Evolutionary conservation across 2,888 invertebrate species (phyloP), one percentile per base, ranked within the genome.

Genomic region (Calameuta filiformis): DNA sequence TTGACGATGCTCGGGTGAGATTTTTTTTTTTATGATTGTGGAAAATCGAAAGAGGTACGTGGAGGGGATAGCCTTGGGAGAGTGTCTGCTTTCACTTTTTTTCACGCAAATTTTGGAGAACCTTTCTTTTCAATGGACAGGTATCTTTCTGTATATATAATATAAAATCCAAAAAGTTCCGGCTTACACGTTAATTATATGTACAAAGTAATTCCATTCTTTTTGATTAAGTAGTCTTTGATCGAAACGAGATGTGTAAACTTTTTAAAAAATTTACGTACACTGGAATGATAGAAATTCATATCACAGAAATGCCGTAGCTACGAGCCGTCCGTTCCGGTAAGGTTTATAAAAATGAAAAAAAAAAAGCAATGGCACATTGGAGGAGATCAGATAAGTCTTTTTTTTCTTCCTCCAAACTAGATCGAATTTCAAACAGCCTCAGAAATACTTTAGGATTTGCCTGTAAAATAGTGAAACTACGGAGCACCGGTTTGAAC

Each of bases 271-370:
- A 80, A 56, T 75, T 74, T 81, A 82, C 80, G 79, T 75, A 81
- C 83, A 84, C 83, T 84, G 83, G 84, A 87, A 85, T 84, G 85
- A 81, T 83, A 79, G 78, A 81, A 81, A 82, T 82, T 82, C 81
- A 37, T 83, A 86, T 86, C 82, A 86, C 83, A 84, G 84, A 86
- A 82, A 85, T 85, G 83, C 78, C 79, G 78, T 37, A 23, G 56
- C 23, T 23, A 23, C 23, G 23, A 23, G 6, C 0, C 23, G 56
- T 23, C 9, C 56, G 56, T 56, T 9, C 56, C 56, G 23, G 56
- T 56, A 56, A 2, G 23, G 2, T 56, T 9, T 23, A 23, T 56
- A 56, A 56, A 23, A 40, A 40, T 40, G 35, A 12, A 35, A 35
- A 35, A 12, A 4, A 40, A 40, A 40, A 23, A 56, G 2, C 6